A percentile compares a stretch with the other conserved stretches of the same genome.
Evolutionary conservation across 2,113 vertebrate genomes (phyloP).

Genomic region (Ranitomeya variabilis): DNA sequence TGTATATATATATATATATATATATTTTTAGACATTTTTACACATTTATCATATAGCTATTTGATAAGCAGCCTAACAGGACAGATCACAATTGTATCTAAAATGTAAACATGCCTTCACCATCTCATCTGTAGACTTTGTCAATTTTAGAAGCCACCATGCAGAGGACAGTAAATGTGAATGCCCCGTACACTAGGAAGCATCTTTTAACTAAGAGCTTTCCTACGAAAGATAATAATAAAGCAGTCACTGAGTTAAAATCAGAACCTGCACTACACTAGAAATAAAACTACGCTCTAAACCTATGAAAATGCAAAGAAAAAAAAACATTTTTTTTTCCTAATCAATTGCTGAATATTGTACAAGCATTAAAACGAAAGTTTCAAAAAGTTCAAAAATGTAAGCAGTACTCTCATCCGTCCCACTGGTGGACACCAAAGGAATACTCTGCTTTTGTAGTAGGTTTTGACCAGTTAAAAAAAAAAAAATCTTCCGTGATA

Average conservation of each 20-base stretch:
- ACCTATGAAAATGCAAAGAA: slow-evolving; percentile 23
- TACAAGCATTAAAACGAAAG: slow-evolving; percentile 22
- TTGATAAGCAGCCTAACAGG: slow-evolving; percentile 29
- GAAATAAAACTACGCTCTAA: slow-evolving; percentile 14
- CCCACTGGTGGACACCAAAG: neutral
- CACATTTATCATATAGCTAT: slow-evolving; percentile 23
- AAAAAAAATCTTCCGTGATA: slow-evolving; percentile 36
- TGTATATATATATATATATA: neutral
- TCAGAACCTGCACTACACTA: slow-evolving; percentile 33
- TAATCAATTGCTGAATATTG: slow-evolving; percentile 11
- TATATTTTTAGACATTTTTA: neutral
- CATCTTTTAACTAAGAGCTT: neutral
- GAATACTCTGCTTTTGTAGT: neutral
- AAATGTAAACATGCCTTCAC: slow-evolving; percentile 38
- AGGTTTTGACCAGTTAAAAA: neutral
- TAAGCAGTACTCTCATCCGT: slow-evolving; percentile 15
- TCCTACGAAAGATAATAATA: slow-evolving; percentile 4
- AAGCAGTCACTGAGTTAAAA: slow-evolving; percentile 30
- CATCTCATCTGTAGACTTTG: slow-evolving; percentile 30
- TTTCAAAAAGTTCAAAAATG: slow-evolving; percentile 12
- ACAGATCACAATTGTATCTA: slow-evolving; percentile 36
- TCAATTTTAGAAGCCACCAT: slow-evolving; percentile 28
- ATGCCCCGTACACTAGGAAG: slow-evolving; percentile 32
- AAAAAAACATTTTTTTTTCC: neutral
- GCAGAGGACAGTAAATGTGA: slow-evolving; percentile 19